phyloP scores from a whole-genome alignment of 1,140 invertebrate genomes.

The Contarinia nasturtii region DNA sequence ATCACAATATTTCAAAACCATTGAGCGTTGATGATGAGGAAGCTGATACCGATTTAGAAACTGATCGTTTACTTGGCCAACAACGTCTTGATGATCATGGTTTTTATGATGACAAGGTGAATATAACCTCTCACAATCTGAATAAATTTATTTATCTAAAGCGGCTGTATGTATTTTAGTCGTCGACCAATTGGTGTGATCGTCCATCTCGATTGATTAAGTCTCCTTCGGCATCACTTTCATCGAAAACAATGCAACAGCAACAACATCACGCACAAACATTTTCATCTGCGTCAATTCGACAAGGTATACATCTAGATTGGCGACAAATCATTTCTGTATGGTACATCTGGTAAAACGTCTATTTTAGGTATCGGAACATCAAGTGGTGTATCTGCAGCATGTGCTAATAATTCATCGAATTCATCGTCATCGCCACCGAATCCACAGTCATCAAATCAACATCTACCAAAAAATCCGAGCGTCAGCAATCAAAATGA shows the following conservation, averaged over 20 bases:
- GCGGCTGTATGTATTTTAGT: background rate
- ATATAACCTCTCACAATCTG: slow-evolving; percentile 31
- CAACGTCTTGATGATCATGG: slow-evolving; percentile 77
- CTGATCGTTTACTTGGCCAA: slow-evolving; percentile 71
- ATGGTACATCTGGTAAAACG: too few species aligned
- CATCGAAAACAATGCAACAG: slow-evolving; percentile 8
- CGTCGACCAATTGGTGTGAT: background rate
- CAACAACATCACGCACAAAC: background rate
- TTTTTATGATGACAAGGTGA: slow-evolving; percentile 65
- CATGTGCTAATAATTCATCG: background rate
- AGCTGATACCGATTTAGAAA: slow-evolving; percentile 75
- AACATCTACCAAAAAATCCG: background rate
- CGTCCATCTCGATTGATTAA: background rate
- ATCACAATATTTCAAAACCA: slow-evolving; percentile 17
- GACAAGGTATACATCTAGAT: slow-evolving; percentile 1
- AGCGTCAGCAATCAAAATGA: background rate
- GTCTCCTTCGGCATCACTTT: slow-evolving; percentile 3
- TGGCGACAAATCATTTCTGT: too few species aligned
- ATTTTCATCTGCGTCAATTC: slow-evolving; percentile 2
- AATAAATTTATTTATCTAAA: slow-evolving; percentile 35
- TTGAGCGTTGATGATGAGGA: slow-evolving; percentile 38
- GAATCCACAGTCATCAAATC: slow-evolving; percentile 1
- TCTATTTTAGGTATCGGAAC: background rate
- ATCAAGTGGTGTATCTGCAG: background rate
- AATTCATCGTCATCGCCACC: background rate